Evolutionary conservation across 2,888 invertebrate genomes (phyloP), one percentile per base, ranked within the genome.

Genomic region (Euzophera pinguis): DNA sequence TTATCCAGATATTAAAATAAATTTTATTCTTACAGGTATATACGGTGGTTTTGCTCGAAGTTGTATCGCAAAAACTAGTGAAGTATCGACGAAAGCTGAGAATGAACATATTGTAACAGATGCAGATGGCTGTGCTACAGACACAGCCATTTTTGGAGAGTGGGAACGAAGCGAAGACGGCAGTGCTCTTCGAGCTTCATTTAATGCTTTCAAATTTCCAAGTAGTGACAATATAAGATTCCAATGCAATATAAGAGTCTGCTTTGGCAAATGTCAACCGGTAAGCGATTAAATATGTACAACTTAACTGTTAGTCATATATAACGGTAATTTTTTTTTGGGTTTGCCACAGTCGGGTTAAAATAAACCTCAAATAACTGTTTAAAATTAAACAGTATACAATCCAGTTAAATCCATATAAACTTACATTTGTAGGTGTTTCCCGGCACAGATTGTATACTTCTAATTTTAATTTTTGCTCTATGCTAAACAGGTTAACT

Each of bases 131-230:
- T 98, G 98, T 76, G 97, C 98, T 38, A 97, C 97, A 0, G 98
- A 98, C 85, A 95, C 97, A 17, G 94, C 95, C 38, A 97, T 98
- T 73, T 98, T 98, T 71, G 97, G 97, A 37, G 97, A 98, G 77
- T 98, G 98, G 98, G 95, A 96, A 64, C 95, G 97, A 71, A 96
- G 96, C 74, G 92, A 95, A 14, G 96, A 97, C 57, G 95, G 95
- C 49, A 96, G 96, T 76, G 94, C 96, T 14, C 85, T 98, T 50
- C 91, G 95, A 74, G 97, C 97, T 59, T 94, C 95, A 66, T 98
- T 98, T 84, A 97, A 97, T 77, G 98, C 97, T 2, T 98, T 98
- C 81, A 98, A 98, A 77, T 98, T 98, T 93, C 98, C 98, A 0
- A 96, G 96, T 67, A 97, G 97, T 72, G 97, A 98, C 73, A 97